Evolutionary conservation across 2,113 vertebrate species (phyloP).

Genomic region (Stegostoma tigrinum): DNA sequence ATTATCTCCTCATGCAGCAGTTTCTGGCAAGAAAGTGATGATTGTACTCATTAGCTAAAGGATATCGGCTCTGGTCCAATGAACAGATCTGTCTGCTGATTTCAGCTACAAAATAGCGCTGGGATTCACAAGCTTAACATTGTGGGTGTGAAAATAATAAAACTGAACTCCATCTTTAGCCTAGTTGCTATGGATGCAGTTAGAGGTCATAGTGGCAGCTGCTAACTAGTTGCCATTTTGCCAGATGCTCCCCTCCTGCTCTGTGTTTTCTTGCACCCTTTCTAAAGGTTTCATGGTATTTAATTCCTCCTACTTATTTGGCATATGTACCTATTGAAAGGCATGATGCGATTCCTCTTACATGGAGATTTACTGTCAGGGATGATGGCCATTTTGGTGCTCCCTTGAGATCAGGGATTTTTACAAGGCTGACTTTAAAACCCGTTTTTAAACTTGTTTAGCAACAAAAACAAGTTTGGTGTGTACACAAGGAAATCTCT

Average conservation of each 20-base stretch:
- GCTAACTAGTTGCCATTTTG: conserved; percentile 82
- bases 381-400: conserved; percentile 33
- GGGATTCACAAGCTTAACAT: conserved; percentile 71
- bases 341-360: conserved; percentile 34
- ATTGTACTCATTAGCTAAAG: conserved; percentile 97
- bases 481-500: conserved; percentile 21
- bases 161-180: conserved; percentile 78
- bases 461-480: conserved; percentile 24
- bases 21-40: conserved; percentile 91
- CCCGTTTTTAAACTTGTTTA: conserved; percentile 14
- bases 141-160: conserved; percentile 81
- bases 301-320: conserved; percentile 46
- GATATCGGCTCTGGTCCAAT: conserved; percentile 90
- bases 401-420: conserved; percentile 6
- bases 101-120: conserved; percentile 73
- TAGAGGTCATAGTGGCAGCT: conserved; percentile 83
- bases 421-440: conserved; percentile 32
- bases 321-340: conserved; percentile 43
- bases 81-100: conserved; percentile 79
- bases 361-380: conserved; percentile 42
- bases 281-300: conserved; percentile 46
- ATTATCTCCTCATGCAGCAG: conserved; percentile 80
- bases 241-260: conserved; percentile 55
- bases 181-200: conserved; percentile 80
- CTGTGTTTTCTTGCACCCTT: conserved; percentile 51